Percentiles rank a stretch among this genome's conserved stretches.
Evolutionary conservation across 2,113 vertebrate genomes (phyloP).

Genomic region (Calcarius ornatus): DNA sequence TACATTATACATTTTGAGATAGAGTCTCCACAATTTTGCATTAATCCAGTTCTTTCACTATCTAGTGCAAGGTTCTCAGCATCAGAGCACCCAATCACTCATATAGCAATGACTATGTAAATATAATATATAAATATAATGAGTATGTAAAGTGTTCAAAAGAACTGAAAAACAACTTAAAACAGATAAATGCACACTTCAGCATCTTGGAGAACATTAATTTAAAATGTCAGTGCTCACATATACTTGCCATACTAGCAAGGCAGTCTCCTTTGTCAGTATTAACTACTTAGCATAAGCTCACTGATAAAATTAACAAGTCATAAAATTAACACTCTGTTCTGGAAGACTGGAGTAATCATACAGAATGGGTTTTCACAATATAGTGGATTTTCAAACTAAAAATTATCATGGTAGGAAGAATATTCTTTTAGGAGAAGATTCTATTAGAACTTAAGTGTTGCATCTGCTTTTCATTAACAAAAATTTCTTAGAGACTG

Average conservation of each 20-base stretch:
- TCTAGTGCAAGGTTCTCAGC: neutral
- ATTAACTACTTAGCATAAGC: neutral
- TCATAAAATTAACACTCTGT: neutral
- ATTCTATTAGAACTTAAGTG: neutral
- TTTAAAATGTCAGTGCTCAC: neutral
- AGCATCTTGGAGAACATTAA: neutral
- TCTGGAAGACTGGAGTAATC: neutral
- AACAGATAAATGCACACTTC: neutral
- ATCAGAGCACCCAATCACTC: neutral
- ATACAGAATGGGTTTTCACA: neutral
- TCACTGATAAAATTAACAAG: neutral
- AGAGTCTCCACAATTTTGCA: neutral
- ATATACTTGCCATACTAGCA: neutral
- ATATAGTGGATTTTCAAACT: neutral
- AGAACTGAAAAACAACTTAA: neutral
- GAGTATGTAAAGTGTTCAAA: neutral
- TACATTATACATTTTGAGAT: neutral
- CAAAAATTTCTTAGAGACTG: neutral
- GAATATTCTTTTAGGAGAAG: neutral
- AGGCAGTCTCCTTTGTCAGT: neutral
- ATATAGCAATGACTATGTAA: neutral
- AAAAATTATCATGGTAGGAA: neutral
- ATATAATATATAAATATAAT: neutral
- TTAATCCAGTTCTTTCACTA: neutral
- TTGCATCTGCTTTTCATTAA: neutral